Base-by-base conservation (phyloP, 2,888 invertebrate species). In the Melitaea athalia region DNA sequence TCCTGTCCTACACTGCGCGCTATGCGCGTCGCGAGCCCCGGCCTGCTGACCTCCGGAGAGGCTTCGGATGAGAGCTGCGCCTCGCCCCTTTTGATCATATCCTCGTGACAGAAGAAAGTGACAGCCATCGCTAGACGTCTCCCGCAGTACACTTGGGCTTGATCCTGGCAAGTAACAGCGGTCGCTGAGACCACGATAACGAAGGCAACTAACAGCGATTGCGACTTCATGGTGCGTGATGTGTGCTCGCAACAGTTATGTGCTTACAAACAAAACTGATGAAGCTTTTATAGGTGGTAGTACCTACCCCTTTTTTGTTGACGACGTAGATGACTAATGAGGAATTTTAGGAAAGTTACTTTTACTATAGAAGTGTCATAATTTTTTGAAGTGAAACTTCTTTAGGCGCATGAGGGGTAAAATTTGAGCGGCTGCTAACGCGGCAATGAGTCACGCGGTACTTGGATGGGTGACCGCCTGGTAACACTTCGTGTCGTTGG, bases 21-120 rank as follows among this genome's bases (percentile, higher is more conserved):
- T 2, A 50, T 64, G 11, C 75, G 76, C 10, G 72, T 68, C 0
- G 76, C 59, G 4, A 81, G 65, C 81, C 79, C 79, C 14, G 76
- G 76, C 62, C 75, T 75, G 33, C 64, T 50, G 45, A 38, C 59
- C 49, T 52, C 52, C 14, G 33, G 7, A 3, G 7, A n/a, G n/a
- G n/a, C 15, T 50, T 24, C 43, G 31, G 12, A 5, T 11, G 45
- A 33, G n/a, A 15, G 42, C 10, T 17, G 67, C 63, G 0, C 74
- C 67, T 42, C 31, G 33, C 7, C 14, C 53, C 70, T 64, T 59
- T 73, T 77, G 64, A 79, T 63, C 66, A 70, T 0, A n/a, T 66
- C 63, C 67, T 64, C 60, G 55, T 75, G 31, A 61, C 72, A 79
- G 5, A 77, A 33, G 15, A 75, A 59, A 0, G 76, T 76, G 53